phyloP scores from a whole-genome alignment of 2,888 invertebrate genomes.

The Apotomis turbidana region DNA sequence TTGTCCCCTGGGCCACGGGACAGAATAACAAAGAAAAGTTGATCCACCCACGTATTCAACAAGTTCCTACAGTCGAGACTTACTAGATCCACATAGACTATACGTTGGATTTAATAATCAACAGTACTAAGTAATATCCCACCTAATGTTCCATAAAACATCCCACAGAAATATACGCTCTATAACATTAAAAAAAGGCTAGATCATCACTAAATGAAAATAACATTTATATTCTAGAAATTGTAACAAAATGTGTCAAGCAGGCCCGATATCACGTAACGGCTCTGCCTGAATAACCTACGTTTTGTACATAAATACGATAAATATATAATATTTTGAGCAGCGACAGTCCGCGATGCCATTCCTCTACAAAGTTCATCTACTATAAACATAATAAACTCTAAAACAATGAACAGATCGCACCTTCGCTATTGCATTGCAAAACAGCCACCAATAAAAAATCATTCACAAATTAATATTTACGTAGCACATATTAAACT shows the following conservation, averaged over 20 bases:
- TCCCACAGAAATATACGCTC: too few species aligned
- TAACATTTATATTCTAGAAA: background rate
- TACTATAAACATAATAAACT: conserved; percentile 27
- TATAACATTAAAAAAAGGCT: too few species aligned
- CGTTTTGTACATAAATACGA: conserved; percentile 57
- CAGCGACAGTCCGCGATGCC: conserved; percentile 47
- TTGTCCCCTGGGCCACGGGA: too few species aligned
- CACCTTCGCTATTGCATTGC: background rate
- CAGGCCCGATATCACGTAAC: conserved; percentile 43
- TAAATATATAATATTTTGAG: conserved; percentile 54
- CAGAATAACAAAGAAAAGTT: too few species aligned
- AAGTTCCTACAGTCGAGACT: too few species aligned
- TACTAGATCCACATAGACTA: too few species aligned
- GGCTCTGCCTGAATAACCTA: conserved; percentile 52
- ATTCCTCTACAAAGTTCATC: conserved; percentile 8
- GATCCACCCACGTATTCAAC: too few species aligned
- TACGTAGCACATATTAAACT: background rate
- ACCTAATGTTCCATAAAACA: too few species aligned
- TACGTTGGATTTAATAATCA: too few species aligned
- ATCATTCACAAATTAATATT: too few species aligned
- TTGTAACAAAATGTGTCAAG: conserved; percentile 24
- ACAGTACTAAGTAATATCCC: too few species aligned
- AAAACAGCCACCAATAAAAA: background rate
- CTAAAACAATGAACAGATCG: conserved; percentile 33
- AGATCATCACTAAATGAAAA: too few species aligned